A percentile compares a stretch with the other conserved stretches of the same genome.
These are phyloP conservation scores for Marronus borbonicus DNA, from an alignment of 2,888 invertebrate species.

Conservation along the genomic window DNA sequence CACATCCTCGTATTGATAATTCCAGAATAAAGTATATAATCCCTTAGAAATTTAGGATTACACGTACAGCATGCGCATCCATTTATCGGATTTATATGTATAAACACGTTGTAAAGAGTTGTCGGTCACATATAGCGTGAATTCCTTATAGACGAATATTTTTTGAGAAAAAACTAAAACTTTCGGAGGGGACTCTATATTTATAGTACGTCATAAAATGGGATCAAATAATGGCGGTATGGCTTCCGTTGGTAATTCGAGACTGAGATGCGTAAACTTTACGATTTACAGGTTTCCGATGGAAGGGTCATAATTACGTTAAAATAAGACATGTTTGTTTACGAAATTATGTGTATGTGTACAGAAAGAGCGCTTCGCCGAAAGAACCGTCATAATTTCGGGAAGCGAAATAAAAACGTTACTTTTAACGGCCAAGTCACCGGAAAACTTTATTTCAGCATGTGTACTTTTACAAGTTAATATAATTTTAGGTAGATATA, in stretches of 20 bases:
- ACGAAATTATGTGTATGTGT: slow-evolving; percentile 46
- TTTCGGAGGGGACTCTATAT: slow-evolving; percentile 42
- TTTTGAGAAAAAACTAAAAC: slow-evolving; percentile 34
- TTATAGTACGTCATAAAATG: slow-evolving; percentile 53
- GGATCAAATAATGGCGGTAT: slow-evolving; percentile 52
- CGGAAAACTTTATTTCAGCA: slow-evolving; percentile 46
- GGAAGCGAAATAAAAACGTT: slow-evolving; percentile 41
- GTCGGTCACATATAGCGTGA: slow-evolving; percentile 8
- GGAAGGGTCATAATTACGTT: slow-evolving; percentile 49
- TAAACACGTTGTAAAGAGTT: slow-evolving; percentile 35
- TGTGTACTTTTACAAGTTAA: slow-evolving; percentile 45
- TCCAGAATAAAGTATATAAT: too few species aligned
- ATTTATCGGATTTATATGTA: slow-evolving; percentile 30
- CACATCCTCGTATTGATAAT: too few species aligned
- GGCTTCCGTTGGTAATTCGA: slow-evolving; percentile 56
- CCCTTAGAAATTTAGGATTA: not conserved
- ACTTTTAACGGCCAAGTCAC: slow-evolving; percentile 45
- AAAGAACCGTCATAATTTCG: slow-evolving; percentile 46
- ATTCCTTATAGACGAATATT: slow-evolving; percentile 22
- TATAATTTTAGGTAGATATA: slow-evolving; percentile 42
- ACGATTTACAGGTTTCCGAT: slow-evolving; percentile 55
- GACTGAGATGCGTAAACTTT: slow-evolving; percentile 54
- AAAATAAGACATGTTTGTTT: slow-evolving; percentile 47
- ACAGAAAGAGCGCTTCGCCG: slow-evolving; percentile 45
- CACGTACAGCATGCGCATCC: slow-evolving; percentile 7